Percentiles rank a stretch among this genome's conserved stretches.
These are phyloP conservation scores for Drosophila tristis DNA, from an alignment of 1,140 invertebrate genomes.

Conservation along the genomic window DNA sequence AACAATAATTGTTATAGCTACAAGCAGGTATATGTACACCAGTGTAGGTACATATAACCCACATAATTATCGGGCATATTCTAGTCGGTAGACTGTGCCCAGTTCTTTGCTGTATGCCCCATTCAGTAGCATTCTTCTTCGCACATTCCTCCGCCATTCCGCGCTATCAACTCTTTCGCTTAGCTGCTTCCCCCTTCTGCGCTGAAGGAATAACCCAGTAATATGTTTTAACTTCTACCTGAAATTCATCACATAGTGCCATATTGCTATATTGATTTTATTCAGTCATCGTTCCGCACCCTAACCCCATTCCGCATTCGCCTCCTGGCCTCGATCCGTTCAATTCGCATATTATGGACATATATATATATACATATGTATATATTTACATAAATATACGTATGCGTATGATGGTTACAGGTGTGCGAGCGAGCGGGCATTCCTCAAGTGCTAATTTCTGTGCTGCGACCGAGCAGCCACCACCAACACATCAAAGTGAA, in stretches of 20 bases:
- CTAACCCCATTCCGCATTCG: constrained; percentile 67
- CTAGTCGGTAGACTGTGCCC: too few species aligned
- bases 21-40: too few species aligned
- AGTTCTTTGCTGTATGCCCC: too few species aligned
- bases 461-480: constrained; percentile 14
- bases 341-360: constrained; percentile 38
- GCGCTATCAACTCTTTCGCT: background rate
- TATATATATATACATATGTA: constrained; percentile 15
- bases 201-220: background rate
- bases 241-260: constrained; percentile 27
- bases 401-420: background rate
- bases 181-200: background rate
- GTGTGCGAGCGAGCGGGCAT: constrained; percentile 26
- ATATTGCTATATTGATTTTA: constrained; percentile 41
- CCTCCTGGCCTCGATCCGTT: constrained; percentile 25
- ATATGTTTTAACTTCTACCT: constrained; percentile 25
- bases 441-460: constrained; percentile 72
- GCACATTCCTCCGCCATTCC: too few species aligned
- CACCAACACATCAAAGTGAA: constrained; percentile 64
- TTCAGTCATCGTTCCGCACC: constrained; percentile 59
- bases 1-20: too few species aligned
- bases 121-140: too few species aligned
- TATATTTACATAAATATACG: constrained; percentile 18
- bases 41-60: too few species aligned
- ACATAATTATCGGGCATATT: too few species aligned